Evolutionary conservation across 2,888 invertebrate species (phyloP).

Genomic region (Julus scandinavius): DNA sequence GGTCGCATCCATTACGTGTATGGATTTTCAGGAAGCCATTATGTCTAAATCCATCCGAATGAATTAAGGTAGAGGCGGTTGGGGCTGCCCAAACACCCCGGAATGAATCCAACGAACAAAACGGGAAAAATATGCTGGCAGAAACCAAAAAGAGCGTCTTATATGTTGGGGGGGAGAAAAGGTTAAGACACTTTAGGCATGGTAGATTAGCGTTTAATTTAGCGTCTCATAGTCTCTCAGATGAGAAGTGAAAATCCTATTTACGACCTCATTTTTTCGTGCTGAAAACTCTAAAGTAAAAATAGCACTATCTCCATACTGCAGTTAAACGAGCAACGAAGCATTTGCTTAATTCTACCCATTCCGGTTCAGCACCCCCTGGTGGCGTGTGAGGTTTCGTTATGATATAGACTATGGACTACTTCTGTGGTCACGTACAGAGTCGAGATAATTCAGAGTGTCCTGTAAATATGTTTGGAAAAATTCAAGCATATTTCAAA

Average conservation of each 20-base stretch:
- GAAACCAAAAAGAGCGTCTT: conserved; percentile 15
- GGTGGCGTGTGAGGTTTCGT: too few species aligned
- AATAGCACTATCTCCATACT: too few species aligned
- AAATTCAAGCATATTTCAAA: too few species aligned
- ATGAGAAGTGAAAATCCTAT: neutral
- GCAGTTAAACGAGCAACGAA: too few species aligned
- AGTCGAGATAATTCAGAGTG: too few species aligned
- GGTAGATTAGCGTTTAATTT: neutral
- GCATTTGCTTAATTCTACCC: too few species aligned
- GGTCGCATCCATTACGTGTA: conserved; percentile 23
- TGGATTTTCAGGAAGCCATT: conserved; percentile 33
- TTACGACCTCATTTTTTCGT: too few species aligned
- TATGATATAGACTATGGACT: too few species aligned
- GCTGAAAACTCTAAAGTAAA: too few species aligned
- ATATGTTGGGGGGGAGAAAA: neutral
- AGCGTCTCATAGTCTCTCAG: neutral
- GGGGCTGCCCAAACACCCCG: neutral
- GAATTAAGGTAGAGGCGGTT: neutral
- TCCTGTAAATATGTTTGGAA: too few species aligned
- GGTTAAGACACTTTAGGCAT: neutral
- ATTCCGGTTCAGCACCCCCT: too few species aligned
- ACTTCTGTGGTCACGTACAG: too few species aligned
- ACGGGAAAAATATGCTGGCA: neutral
- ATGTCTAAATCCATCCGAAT: conserved; percentile 10
- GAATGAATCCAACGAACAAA: neutral